A percentile compares a stretch with the other conserved stretches of the same genome.
These are phyloP conservation scores for Stictocephala bisonia DNA, from an alignment of 2,888 invertebrate genomes.

Conservation along the genomic window DNA sequence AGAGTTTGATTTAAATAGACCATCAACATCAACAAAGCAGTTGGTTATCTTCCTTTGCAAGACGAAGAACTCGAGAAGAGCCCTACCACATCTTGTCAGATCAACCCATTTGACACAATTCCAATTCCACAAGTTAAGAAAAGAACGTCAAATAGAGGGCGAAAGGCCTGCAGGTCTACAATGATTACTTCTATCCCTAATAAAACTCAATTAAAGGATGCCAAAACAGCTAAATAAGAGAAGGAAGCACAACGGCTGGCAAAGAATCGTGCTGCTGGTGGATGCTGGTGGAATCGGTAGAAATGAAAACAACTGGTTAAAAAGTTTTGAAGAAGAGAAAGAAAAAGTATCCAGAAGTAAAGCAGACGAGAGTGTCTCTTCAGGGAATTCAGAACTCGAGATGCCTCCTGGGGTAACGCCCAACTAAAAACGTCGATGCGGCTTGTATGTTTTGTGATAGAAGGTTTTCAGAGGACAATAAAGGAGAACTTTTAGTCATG, in stretches of 20 bases:
- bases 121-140: constrained; percentile 8
- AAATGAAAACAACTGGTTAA: constrained; percentile 22
- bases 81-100: constrained; percentile 5
- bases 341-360: not conserved
- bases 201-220: constrained; percentile 29
- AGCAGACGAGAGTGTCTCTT: constrained; percentile 8
- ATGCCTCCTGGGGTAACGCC: constrained; percentile 4
- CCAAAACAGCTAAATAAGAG: constrained; percentile 29
- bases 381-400: constrained; percentile 22
- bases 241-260: constrained; percentile 30
- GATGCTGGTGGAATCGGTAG: not conserved
- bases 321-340: constrained; percentile 12
- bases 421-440: constrained; percentile 29
- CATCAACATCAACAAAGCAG: not conserved
- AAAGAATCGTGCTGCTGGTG: constrained; percentile 18
- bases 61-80: too few relatives aligned
- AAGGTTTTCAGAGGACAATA: constrained; percentile 5
- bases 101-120: not conserved
- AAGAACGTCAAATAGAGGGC: constrained; percentile 24
- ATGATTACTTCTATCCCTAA: constrained; percentile 41
- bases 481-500: constrained; percentile 24
- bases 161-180: constrained; percentile 36
- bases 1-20: too few relatives aligned
- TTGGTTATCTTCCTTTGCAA: too few relatives aligned
- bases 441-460: constrained; percentile 32